These are phyloP conservation scores for Furcifer pardalis DNA, from an alignment of 2,797 vertebrate genomes.

Conservation along the genomic window DNA sequence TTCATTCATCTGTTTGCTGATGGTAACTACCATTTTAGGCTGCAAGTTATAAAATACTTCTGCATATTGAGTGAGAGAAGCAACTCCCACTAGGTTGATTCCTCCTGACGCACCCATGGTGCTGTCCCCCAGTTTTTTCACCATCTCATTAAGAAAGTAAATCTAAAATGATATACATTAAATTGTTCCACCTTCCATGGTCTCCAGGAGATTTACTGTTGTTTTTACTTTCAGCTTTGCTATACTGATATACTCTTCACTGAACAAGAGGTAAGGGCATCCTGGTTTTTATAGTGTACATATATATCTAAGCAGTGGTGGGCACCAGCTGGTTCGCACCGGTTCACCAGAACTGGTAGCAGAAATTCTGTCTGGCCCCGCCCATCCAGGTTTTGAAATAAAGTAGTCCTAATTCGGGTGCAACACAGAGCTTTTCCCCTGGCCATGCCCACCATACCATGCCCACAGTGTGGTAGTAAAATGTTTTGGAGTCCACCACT, in stretches of 20 bases:
- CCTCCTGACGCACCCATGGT: no score
- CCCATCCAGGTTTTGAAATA: no score
- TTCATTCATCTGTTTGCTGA: not conserved
- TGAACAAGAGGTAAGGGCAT: conserved; percentile 90
- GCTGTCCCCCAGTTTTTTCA: not conserved
- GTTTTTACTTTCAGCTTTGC: conserved; percentile 84
- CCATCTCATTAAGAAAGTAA: not conserved
- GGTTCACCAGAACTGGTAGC: no score
- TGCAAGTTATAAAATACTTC: not conserved
- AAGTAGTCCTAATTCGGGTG: no score
- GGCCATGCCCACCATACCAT: no score
- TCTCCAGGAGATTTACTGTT: conserved; percentile 15
- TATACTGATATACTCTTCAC: conserved; percentile 99
- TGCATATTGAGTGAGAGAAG: not conserved
- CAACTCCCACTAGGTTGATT: not conserved
- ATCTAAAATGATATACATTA: not conserved
- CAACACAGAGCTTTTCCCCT: no score
- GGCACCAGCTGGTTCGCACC: no score
- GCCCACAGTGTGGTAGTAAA: no score
- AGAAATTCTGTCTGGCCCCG: no score
- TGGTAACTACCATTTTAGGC: not conserved
- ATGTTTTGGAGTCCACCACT: no score
- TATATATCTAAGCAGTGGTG: no score
- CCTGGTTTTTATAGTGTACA: not conserved
- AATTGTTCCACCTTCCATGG: not conserved